Conservation (phyloP, 1,140 invertebrate species). For the Asobara japonica region DNA sequence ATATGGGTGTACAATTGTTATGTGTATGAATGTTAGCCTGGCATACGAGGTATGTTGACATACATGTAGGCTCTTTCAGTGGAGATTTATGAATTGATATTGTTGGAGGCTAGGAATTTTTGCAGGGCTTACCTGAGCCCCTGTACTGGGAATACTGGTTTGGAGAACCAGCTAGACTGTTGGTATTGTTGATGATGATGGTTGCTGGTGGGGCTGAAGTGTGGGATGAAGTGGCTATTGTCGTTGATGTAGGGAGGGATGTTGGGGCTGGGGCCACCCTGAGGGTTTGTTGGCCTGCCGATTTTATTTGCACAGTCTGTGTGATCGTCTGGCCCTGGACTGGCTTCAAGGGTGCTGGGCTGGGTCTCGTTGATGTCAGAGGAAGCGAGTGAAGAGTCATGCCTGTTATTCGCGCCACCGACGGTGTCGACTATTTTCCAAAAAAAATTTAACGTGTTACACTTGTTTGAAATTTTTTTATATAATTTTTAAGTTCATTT, state of each 20-base stretch:
- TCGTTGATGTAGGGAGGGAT: constrained; percentile 1
- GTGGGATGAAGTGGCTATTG: constrained; percentile 11
- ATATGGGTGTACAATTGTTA: too few species aligned
- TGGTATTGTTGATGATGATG: constrained; percentile 47
- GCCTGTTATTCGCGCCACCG: constrained; percentile 57
- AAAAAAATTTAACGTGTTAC: too few species aligned
- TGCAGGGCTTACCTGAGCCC: too few species aligned
- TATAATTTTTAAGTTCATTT: too few species aligned
- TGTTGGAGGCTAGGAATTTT: too few species aligned
- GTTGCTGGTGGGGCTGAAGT: constrained; percentile 36
- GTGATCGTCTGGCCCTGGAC: constrained; percentile 50
- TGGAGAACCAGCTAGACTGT: constrained; percentile 39
- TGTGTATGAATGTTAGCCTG: too few species aligned
- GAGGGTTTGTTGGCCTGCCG: constrained; percentile 38
- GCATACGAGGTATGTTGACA: too few species aligned
- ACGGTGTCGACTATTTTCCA: constrained; percentile 52
- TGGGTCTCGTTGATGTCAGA: constrained; percentile 51
- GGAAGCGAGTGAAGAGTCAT: constrained; percentile 62
- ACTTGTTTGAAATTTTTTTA: too few species aligned
- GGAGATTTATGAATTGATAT: too few species aligned
- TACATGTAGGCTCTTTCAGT: too few species aligned
- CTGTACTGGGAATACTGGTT: constrained; percentile 57
- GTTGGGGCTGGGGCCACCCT: constrained; percentile 32
- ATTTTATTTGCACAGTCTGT: constrained; percentile 48
- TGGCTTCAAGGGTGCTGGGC: constrained; percentile 52